Conservation (phyloP, 1,140 invertebrate genomes). For the Drosophila melanica region DNA sequence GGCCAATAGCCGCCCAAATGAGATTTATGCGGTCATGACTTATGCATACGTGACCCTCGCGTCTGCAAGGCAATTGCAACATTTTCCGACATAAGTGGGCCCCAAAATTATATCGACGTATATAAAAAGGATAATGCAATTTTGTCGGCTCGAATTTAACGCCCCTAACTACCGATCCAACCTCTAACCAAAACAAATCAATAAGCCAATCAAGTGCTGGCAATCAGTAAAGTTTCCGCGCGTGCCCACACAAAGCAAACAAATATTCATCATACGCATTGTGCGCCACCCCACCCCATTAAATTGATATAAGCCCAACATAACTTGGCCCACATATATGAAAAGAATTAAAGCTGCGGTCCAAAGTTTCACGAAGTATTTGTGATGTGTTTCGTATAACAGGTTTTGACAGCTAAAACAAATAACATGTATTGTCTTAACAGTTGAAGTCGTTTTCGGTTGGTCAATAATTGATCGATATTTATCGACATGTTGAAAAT, state of each 20-base stretch:
- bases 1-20: slow-evolving; percentile 43
- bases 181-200: slow-evolving; percentile 48
- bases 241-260: slow-evolving; percentile 44
- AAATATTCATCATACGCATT: slow-evolving; percentile 56
- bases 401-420: no score
- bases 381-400: no score
- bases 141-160: slow-evolving; percentile 6
- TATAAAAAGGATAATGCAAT: slow-evolving; percentile 41
- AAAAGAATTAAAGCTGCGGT: background rate
- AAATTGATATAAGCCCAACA: slow-evolving; percentile 50
- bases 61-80: slow-evolving; percentile 28
- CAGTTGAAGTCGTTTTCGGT: no score
- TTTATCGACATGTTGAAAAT: background rate
- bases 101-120: slow-evolving; percentile 4
- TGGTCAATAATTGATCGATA: background rate
- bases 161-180: background rate
- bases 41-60: slow-evolving; percentile 43
- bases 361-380: background rate
- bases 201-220: slow-evolving; percentile 60
- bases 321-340: background rate
- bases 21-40: slow-evolving; percentile 55
- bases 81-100: slow-evolving; percentile 10
- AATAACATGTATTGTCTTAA: no score
- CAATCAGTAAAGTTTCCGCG: slow-evolving; percentile 47
- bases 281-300: slow-evolving; percentile 18